Base-by-base conservation (phyloP, 2,888 invertebrate genomes). In the Eilema sororculum region DNA sequence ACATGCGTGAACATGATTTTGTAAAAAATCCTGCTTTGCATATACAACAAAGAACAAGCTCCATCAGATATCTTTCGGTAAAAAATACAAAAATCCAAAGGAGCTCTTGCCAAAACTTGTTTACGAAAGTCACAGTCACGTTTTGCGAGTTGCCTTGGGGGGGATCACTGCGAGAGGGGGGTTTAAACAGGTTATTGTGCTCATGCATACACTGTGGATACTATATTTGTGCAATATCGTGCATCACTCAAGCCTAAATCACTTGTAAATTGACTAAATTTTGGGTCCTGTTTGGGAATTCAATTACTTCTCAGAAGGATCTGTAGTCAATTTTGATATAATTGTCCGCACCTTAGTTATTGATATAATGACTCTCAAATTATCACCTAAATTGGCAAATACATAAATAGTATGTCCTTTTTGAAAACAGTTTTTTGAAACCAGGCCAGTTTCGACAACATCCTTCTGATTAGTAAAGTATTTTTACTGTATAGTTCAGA, bases 61-160 rank as follows among this genome's bases (percentile, higher is more conserved):
- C 74, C 75, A 81, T 83, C 83, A 81, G 83, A 82, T 83, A 82
- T 76, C 72, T 76, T 77, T 80, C 65, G 69, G 66, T 69, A 73
- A 81, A 82, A 78, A 72, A 71, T 59, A 74, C 25, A 74, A 76
- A 78, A 76, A 75, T 65, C 74, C 69, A 76, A 77, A 78, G 65
- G 73, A 81, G 80, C 78, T 81, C 75, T 71, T 68, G 76, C 74
- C 64, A 74, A 82, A 87, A 84, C 86, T 76, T 83, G 84, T 84
- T 86, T 84, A 75, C 83, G 81, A 84, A 86, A 87, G 80, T 78
- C 76, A 69, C 74, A 83, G 80, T 84, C 87, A 86, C 84, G 87
- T 87, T 83, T 80, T 74, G 78, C 78, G 77, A 81, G 77, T 80
- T 80, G 71, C 76, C 75, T 76, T 67, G 77, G 69, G 76, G 41